phyloP scores from a whole-genome alignment of 2,113 vertebrate genomes.

The Hiodon tergisus region DNA sequence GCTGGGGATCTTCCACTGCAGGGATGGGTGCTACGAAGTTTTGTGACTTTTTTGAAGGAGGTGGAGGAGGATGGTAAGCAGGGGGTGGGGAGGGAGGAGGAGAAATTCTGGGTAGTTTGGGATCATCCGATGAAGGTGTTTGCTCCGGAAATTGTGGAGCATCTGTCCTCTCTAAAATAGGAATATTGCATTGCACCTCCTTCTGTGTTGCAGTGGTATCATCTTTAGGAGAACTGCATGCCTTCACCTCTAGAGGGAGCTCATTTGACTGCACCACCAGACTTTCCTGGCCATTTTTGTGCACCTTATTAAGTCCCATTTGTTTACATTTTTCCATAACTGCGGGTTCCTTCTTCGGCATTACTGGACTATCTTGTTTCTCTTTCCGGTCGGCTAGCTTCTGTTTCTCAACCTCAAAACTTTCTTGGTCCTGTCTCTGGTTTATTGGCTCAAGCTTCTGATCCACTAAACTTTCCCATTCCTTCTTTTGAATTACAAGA shows the following conservation, averaged over 20 bases:
- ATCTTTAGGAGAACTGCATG: slow-evolving; percentile 23
- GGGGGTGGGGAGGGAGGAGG: slow-evolving; percentile 79
- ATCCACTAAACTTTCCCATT: no score
- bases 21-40: slow-evolving; percentile 30
- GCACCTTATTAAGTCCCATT: slow-evolving; percentile 28
- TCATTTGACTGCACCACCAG: slow-evolving; percentile 5
- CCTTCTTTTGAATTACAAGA: not conserved
- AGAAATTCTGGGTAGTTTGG: slow-evolving; percentile 47
- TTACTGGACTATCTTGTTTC: slow-evolving; percentile 24
- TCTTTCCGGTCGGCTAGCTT: slow-evolving; percentile 17
- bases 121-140: slow-evolving; percentile 31
- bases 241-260: slow-evolving; percentile 20
- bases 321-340: slow-evolving; percentile 49
- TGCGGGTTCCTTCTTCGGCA: slow-evolving; percentile 46
- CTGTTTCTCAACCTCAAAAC: slow-evolving; percentile 23
- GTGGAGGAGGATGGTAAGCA: slow-evolving; percentile 76
- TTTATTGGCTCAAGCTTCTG: slow-evolving; percentile 2
- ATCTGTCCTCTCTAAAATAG: slow-evolving; percentile 15
- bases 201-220: slow-evolving; percentile 9
- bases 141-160: slow-evolving; percentile 24
- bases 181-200: slow-evolving; percentile 7
- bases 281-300: slow-evolving; percentile 23
- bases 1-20: slow-evolving; percentile 36
- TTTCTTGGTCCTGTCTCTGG: not conserved
- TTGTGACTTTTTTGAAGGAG: slow-evolving; percentile 65